These are phyloP conservation scores for Hippoglossus hippoglossus DNA, from an alignment of 2,797 vertebrate species.

Conservation along the genomic window DNA sequence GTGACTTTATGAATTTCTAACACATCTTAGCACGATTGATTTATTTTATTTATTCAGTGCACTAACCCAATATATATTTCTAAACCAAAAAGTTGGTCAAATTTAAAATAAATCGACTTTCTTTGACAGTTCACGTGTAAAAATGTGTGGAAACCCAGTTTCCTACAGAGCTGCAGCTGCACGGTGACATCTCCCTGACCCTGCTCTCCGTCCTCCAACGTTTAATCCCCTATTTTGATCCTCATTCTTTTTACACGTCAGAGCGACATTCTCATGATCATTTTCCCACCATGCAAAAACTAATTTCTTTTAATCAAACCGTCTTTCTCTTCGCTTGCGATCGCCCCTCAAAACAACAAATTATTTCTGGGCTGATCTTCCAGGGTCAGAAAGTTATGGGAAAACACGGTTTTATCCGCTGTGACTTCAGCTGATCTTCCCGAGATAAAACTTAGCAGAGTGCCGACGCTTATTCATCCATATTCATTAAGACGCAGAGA, in stretches of 20 bases:
- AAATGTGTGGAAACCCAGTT: not conserved
- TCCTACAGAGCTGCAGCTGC: not conserved
- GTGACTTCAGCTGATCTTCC: constrained; percentile 44
- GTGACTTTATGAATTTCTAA: too few species aligned
- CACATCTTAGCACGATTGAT: too few species aligned
- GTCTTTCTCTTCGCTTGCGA: constrained; percentile 17
- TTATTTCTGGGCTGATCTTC: constrained; percentile 16
- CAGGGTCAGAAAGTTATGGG: constrained; percentile 63
- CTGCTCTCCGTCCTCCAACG: not conserved
- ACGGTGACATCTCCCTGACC: not conserved
- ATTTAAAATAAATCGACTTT: not conserved
- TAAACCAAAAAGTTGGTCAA: not conserved
- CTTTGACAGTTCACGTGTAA: not conserved
- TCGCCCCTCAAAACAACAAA: constrained; percentile 18
- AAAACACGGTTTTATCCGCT: constrained; percentile 28
- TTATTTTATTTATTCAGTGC: too few species aligned
- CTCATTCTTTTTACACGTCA: constrained; percentile 13
- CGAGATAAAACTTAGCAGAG: constrained; percentile 45
- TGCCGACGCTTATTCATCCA: constrained; percentile 54
- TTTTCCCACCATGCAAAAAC: constrained; percentile 16
- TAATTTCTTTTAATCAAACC: constrained; percentile 19
- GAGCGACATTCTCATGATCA: not conserved
- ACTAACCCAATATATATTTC: too few species aligned
- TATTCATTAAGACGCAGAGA: constrained; percentile 48
- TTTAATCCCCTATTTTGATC: constrained; percentile 11